Base-by-base conservation (phyloP, 2,797 vertebrate genomes). In the Bradypodion ventrale region DNA sequence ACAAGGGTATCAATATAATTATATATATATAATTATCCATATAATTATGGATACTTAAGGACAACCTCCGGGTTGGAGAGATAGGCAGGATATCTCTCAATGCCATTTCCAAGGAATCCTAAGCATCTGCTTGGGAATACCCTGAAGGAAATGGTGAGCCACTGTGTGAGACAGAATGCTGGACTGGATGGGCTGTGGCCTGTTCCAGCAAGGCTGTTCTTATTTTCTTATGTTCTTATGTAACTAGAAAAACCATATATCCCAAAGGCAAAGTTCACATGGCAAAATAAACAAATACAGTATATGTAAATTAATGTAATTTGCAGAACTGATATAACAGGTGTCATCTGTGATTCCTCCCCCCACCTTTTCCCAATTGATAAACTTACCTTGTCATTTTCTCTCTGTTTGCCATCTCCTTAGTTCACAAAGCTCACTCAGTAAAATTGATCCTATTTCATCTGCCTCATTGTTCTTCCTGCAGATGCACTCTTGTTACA, bases 401-500 rank as follows among this genome's bases (percentile, higher is more conserved):
- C 5, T 16, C 21, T 12, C 21, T 27, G 7, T 23, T 13, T 46
- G n/a, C 69, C 74, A 3, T 35, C 5, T 29, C 16, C n/a, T 21
- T 32, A 49, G 35, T 46, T 68, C 32, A 29, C 16, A 42, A 75
- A 42, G 49, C 46, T 59, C 44, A 15, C 2, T n/a, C 0, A 4
- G 3, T 3, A 2, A 0, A 21, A 7, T 0, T 0, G 75, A 83
- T 9, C 2, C 75, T 15, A 10, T 4, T 56, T 21, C 29, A 3
- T 76, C 79, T 21, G 32, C 32, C 68, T 2, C 32, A 1, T 5
- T 35, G 68, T 0, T 0, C 12, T 5, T 8, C 0, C 46, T n/a
- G 4, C 76, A 0, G 1, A 1, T 35, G 16, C 4, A 44, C n/a
- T 69, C 25, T 49, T 83, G 25, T 75, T 83, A 59, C 32, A 32